A percentile compares a stretch with the other conserved stretches of the same genome.
Evolutionary conservation across 2,888 invertebrate genomes (phyloP).

Genomic region (Cylindroiulus punctatus): DNA sequence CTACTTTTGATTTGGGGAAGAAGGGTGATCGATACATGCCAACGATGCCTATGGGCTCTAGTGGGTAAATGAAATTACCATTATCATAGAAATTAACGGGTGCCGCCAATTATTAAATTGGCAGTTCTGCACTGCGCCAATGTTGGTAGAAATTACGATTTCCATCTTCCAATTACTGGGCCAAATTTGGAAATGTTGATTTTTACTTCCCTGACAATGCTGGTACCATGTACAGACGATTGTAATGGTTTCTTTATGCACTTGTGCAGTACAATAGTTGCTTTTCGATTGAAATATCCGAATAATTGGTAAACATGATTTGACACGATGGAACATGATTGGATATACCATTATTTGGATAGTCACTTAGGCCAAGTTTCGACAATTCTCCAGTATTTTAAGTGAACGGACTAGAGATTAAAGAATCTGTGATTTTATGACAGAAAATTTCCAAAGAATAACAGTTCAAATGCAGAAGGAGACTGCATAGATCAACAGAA

Average conservation of each 20-base stretch:
- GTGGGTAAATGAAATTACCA: conserved; percentile 27
- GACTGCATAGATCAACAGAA: too few species aligned
- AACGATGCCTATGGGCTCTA: conserved; percentile 30
- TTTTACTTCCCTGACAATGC: neutral
- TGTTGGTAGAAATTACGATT: neutral
- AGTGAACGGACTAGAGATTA: too few species aligned
- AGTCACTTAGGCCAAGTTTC: too few species aligned
- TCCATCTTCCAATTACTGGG: neutral
- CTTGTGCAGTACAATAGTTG: too few species aligned
- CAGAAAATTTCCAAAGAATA: too few species aligned
- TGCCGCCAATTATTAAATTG: conserved; percentile 6
- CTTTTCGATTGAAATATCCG: neutral
- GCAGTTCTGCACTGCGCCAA: neutral
- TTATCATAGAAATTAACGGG: conserved; percentile 22
- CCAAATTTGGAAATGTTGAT: neutral
- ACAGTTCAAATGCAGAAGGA: too few species aligned
- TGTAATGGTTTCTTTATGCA: too few species aligned
- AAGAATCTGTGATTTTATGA: too few species aligned
- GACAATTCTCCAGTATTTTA: too few species aligned
- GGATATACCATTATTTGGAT: too few species aligned
- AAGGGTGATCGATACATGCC: conserved; percentile 28
- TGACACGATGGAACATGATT: too few species aligned
- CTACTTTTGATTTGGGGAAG: conserved; percentile 38
- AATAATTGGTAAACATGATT: too few species aligned
- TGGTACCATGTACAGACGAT: neutral